Base-by-base conservation (phyloP, 2,113 vertebrate species). In the Thomomys bottae region DNA sequence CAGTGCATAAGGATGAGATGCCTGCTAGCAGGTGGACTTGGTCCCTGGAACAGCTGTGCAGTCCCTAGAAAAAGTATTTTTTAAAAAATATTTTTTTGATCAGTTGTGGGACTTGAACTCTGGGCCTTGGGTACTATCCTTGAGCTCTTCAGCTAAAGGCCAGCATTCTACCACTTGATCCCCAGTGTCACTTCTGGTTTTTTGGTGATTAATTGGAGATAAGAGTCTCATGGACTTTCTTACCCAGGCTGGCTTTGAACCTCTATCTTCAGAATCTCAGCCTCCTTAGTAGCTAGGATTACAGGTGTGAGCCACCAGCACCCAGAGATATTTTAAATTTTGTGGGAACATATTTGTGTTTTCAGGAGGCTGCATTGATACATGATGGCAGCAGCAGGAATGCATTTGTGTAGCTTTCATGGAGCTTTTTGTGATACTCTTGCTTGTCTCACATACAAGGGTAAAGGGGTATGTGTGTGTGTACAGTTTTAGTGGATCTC, bases 401-500 rank as follows among this genome's bases (percentile, higher is more conserved):
- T 28, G 3, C 40, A 21, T 64, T 73, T 77, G 9, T 34, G 32
- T 86, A 66, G 40, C 45, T 78, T 83, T 68, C 40, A 3, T 72
- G 64, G 84, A 18, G 64, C n/a, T 54, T 6, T 34, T 66, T 59
- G 9, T 61, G 2, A 57, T 84, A 21, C 24, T 32, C 67, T 81
- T 42, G 6, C 18, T 54, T 30, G 8, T 84, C 21, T 75, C 26
- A 45, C n/a, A 18, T 73, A 76, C 12, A 63, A 21, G 81, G 63
- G 42, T n/a, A 92, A 6, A 34, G 11, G 20, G n/a, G n/a, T n/a
- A n/a, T 49, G 42, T 54, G 72, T 26, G n/a, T 72, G 64, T n/a
- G 63, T 24, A n/a, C 61, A 38, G 32, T 88, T 75, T 89, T 78
- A 84, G 49, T 54, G 90, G 61, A 67, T 79, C 66, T 93, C 26